Percentiles rank a stretch among this genome's conserved stretches.
Evolutionary conservation across 2,113 vertebrate genomes (phyloP).

Genomic region (Puffinus mauretanicus): DNA sequence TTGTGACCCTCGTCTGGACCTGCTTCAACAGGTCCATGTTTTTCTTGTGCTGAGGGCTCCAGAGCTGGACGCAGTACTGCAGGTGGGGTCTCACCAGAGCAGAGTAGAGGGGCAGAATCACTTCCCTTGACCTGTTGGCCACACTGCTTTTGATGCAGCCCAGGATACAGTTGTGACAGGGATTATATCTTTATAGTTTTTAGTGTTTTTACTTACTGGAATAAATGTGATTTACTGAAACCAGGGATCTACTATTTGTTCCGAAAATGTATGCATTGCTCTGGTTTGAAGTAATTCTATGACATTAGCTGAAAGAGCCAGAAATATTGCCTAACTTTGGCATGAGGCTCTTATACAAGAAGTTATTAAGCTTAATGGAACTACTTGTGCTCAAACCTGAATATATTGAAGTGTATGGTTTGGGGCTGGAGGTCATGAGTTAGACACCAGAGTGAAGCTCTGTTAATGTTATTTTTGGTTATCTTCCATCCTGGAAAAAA

Average conservation of each 20-base stretch:
- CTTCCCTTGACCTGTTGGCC: no score
- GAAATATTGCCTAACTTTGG: neutral
- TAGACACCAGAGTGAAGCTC: neutral
- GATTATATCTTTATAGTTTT: neutral
- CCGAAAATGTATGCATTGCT: neutral
- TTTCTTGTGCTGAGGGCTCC: no score
- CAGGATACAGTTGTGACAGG: neutral
- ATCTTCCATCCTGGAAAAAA: neutral
- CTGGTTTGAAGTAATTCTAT: neutral
- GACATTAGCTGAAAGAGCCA: neutral
- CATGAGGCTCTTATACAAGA: neutral
- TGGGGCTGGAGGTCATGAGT: neutral
- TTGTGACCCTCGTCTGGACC: no score
- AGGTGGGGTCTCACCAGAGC: no score
- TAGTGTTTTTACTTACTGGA: neutral
- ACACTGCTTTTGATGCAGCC: no score
- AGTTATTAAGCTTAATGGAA: neutral
- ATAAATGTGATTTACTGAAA: neutral
- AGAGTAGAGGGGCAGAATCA: no score
- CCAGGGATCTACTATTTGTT: neutral
- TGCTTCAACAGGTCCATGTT: no score
- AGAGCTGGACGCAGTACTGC: no score
- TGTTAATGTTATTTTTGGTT: neutral
- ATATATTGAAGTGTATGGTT: neutral
- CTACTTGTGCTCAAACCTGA: neutral